Conservation (phyloP, 2,888 invertebrate species). For the Drosophila tripunctata region DNA sequence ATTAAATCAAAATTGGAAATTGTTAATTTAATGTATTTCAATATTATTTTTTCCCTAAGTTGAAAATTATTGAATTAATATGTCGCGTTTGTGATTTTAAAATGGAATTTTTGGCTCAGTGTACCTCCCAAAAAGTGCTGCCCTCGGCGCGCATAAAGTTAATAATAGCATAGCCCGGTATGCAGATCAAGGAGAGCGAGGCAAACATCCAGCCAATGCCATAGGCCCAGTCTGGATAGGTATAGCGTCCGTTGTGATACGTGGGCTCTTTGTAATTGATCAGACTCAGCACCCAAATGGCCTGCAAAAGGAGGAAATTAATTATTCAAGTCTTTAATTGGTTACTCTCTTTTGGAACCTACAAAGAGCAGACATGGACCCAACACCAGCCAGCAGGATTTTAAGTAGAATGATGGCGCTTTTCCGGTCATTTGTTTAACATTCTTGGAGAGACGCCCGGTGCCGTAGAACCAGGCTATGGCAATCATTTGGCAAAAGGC, state of each 20-base stretch:
- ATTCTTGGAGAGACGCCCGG: conserved; percentile 90
- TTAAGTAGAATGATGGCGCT: conserved; percentile 91
- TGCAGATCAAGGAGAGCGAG: conserved; percentile 92
- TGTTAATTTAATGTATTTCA: too few relatives aligned
- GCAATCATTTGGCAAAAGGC: conserved; percentile 97
- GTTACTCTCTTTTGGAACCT: conserved; percentile 66
- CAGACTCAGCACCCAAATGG: conserved; percentile 94
- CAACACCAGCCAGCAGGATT: conserved; percentile 93
- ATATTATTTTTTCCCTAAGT: too few relatives aligned
- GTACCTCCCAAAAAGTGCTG: conserved; percentile 89
- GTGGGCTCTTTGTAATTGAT: conserved; percentile 94
- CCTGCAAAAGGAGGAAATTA: conserved; percentile 84
- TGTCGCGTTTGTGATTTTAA: too few relatives aligned
- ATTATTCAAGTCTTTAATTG: background rate
- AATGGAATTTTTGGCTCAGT: too few relatives aligned
- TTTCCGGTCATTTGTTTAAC: conserved; percentile 95
- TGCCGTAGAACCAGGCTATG: conserved; percentile 96
- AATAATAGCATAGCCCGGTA: conserved; percentile 92
- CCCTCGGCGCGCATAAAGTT: conserved; percentile 90
- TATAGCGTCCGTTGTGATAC: conserved; percentile 91
- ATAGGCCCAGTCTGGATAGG: conserved; percentile 93
- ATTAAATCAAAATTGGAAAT: too few relatives aligned
- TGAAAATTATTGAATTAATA: too few relatives aligned
- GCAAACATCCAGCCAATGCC: conserved; percentile 94
- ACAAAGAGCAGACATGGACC: conserved; percentile 92